phyloP scores from a whole-genome alignment of 1,140 invertebrate genomes.

The Trachelipus rathkii region DNA sequence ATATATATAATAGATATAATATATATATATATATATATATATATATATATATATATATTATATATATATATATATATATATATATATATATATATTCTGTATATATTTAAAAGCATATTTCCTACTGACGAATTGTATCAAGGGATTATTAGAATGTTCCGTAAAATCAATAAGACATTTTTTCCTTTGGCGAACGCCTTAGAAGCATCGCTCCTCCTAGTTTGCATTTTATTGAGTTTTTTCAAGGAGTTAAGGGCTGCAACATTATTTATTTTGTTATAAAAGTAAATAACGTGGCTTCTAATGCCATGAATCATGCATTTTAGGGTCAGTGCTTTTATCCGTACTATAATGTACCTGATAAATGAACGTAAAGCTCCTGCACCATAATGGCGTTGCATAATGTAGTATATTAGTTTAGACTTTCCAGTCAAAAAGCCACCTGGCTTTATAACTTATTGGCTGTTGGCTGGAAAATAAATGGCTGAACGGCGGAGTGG shows the following conservation, averaged over 20 bases:
- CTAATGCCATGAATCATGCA: neutral
- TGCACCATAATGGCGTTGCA: neutral
- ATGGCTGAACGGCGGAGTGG: neutral
- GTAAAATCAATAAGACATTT: neutral
- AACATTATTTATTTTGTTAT: neutral
- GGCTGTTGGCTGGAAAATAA: neutral
- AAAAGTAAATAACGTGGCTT: neutral
- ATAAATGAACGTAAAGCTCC: neutral
- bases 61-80: constrained; percentile 4
- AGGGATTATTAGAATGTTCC: constrained; percentile 3
- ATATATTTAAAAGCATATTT: neutral
- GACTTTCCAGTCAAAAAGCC: neutral
- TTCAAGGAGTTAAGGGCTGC: neutral
- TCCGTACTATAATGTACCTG: neutral
- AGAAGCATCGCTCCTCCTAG: neutral
- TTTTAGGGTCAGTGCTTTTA: too few relatives aligned
- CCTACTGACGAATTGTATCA: neutral
- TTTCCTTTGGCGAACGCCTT: neutral
- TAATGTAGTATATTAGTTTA: neutral
- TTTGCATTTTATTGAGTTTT: neutral
- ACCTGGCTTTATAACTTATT: neutral
- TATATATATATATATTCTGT: neutral
- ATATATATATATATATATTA: constrained; percentile 14
- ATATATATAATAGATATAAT: neutral
- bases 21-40: neutral